These are phyloP conservation scores for Empis stercorea DNA, from an alignment of 2,888 invertebrate genomes.

Conservation along the genomic window DNA sequence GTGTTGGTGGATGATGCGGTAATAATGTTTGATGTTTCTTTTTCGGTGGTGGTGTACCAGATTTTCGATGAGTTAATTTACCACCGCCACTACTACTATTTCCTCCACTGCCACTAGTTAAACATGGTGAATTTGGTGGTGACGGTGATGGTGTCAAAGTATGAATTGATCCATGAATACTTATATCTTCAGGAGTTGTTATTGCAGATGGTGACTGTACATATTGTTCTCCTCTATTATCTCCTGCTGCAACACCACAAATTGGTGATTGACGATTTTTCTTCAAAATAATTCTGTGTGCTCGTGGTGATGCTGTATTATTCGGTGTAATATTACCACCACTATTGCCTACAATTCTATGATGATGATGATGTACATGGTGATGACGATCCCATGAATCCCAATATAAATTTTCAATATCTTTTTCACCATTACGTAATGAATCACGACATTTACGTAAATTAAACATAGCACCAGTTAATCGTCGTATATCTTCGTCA, in stretches of 20 bases:
- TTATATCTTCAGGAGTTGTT: slow-evolving; percentile 18
- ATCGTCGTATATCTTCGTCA: slow-evolving; percentile 68
- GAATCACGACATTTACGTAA: slow-evolving; percentile 54
- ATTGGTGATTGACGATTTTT: slow-evolving; percentile 15
- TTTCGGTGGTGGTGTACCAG: slow-evolving; percentile 59
- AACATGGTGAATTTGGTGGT: slow-evolving; percentile 32
- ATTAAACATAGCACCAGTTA: slow-evolving; percentile 75
- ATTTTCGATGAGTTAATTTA: slow-evolving; percentile 27
- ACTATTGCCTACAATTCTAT: slow-evolving; percentile 23
- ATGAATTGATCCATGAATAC: slow-evolving; percentile 22
- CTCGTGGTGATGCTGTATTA: slow-evolving; percentile 26
- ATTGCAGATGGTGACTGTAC: slow-evolving; percentile 14
- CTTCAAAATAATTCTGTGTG: slow-evolving; percentile 21
- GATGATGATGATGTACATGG: slow-evolving; percentile 38
- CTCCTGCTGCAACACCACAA: background rate
- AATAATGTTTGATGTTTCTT: slow-evolving; percentile 55
- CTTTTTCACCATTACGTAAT: slow-evolving; percentile 16
- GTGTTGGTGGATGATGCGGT: slow-evolving; percentile 25
- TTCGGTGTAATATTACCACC: slow-evolving; percentile 26
- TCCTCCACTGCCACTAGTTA: slow-evolving; percentile 16
- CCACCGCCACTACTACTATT: slow-evolving; percentile 15
- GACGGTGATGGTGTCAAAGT: slow-evolving; percentile 34
- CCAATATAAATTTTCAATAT: slow-evolving; percentile 59
- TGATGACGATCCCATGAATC: slow-evolving; percentile 81
- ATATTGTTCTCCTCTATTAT: slow-evolving; percentile 12